A percentile compares a stretch with the other conserved stretches of the same genome.
Evolutionary conservation across 2,113 vertebrate species (phyloP).

Genomic region (Leuciscus idus): DNA sequence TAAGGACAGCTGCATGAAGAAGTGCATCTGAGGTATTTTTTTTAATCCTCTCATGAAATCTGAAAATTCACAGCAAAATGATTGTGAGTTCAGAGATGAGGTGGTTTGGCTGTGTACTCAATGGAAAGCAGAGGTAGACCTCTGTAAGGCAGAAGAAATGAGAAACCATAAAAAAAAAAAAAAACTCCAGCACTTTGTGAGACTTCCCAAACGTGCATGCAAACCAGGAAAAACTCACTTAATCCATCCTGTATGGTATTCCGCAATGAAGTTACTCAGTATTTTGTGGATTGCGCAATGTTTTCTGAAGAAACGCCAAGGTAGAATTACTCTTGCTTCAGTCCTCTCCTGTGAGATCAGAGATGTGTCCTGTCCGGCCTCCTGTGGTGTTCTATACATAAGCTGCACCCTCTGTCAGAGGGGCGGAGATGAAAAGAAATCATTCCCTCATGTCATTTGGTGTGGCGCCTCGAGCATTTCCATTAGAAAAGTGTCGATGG

Average conservation of each 20-base stretch:
- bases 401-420: conserved; percentile 5
- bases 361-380: conserved; percentile 32
- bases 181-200: not conserved
- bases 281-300: conserved; percentile 30
- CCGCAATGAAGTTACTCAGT: conserved; percentile 11
- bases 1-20: conserved; percentile 43
- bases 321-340: conserved; percentile 21
- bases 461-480: conserved; percentile 90
- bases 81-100: conserved; percentile 42
- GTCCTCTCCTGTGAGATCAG: conserved; percentile 16
- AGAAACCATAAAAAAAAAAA: not conserved
- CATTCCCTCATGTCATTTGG: conserved; percentile 82
- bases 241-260: conserved; percentile 33
- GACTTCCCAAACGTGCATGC: conserved; percentile 23
- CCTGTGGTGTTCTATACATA: conserved; percentile 30
- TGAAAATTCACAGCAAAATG: conserved; percentile 27
- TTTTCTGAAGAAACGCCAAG: conserved; percentile 24
- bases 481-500: conserved; percentile 91
- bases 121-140: conserved; percentile 56
- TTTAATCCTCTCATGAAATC: conserved; percentile 29
- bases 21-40: conserved; percentile 49
- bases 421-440: conserved; percentile 6
- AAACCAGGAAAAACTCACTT: conserved; percentile 28
- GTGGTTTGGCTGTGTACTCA: conserved; percentile 26
- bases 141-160: conserved; percentile 47